These are phyloP conservation scores for Diorhabda elongata DNA, from an alignment of 1,140 invertebrate species.

Conservation along the genomic window DNA sequence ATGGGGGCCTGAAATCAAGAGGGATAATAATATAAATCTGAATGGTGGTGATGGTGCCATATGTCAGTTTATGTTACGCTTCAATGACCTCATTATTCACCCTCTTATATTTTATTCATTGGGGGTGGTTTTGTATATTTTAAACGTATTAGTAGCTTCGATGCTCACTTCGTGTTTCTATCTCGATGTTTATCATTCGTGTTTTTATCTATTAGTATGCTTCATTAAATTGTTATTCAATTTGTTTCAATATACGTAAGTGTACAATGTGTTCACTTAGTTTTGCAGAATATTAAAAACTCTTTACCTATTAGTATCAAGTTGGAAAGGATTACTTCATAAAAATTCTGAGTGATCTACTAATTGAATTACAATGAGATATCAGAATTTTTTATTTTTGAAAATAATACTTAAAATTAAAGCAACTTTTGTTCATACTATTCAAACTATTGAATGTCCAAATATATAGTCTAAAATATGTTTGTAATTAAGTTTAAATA, in stretches of 20 bases:
- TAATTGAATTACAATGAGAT: too few species aligned
- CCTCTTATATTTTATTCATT: constrained; percentile 27
- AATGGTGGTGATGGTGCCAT: constrained; percentile 29
- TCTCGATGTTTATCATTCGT: not conserved
- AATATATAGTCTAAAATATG: too few species aligned
- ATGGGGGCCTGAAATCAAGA: constrained; percentile 8
- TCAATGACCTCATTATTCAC: constrained; percentile 27
- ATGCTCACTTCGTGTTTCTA: not conserved
- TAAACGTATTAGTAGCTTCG: constrained; percentile 17
- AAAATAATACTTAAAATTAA: too few species aligned
- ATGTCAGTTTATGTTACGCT: constrained; percentile 27
- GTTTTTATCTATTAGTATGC: not conserved
- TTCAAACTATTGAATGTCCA: too few species aligned
- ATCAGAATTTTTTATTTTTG: too few species aligned
- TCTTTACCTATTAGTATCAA: too few species aligned
- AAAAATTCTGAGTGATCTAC: too few species aligned
- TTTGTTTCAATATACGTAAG: not conserved
- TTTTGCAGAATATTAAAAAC: too few species aligned
- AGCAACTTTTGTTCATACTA: too few species aligned
- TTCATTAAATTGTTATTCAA: not conserved
- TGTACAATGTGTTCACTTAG: too few species aligned
- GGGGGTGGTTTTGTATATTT: constrained; percentile 24
- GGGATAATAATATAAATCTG: constrained; percentile 32
- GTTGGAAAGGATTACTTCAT: too few species aligned
- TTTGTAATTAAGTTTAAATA: too few species aligned